Evolutionary conservation across 37 sponge, comb jelly and placozoan genomes (phyloP).

Genomic region (Halisarca cf. caerulea): DNA sequence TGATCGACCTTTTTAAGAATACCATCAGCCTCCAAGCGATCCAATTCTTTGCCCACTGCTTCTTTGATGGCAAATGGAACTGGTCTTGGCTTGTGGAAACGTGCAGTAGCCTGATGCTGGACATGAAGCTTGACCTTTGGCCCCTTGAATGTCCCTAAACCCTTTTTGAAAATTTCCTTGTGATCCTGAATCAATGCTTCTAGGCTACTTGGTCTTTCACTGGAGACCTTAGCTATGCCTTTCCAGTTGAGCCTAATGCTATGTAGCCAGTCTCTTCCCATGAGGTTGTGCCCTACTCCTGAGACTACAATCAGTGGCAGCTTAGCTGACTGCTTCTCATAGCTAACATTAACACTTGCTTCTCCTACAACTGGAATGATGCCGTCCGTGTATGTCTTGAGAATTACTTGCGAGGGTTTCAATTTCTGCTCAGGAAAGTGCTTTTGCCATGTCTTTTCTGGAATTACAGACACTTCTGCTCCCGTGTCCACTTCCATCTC

Average conservation of each 20-base stretch:
- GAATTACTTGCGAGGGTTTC: no score
- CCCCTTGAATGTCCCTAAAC: background rate
- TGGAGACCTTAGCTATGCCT: background rate
- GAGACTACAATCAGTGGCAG: background rate
- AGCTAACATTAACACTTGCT: background rate
- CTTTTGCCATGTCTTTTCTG: no score
- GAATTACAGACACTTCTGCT: no score
- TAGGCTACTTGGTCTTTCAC: background rate
- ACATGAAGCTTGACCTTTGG: background rate
- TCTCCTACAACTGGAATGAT: background rate
- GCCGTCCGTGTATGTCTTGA: no score
- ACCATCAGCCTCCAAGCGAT: background rate
- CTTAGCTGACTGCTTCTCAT: background rate
- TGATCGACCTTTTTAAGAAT: background rate
- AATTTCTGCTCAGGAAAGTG: no score
- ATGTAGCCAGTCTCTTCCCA: background rate
- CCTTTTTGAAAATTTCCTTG: background rate
- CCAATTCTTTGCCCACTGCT: background rate
- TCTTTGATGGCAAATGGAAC: background rate
- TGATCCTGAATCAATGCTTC: background rate
- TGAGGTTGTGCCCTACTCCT: background rate
- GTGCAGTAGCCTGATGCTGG: background rate
- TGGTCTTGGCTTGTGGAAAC: background rate
- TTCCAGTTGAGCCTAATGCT: conserved; percentile 1
- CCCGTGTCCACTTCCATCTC: no score